Evolutionary conservation across 2,113 vertebrate species (phyloP).

Genomic region (Phainopepla nitens): DNA sequence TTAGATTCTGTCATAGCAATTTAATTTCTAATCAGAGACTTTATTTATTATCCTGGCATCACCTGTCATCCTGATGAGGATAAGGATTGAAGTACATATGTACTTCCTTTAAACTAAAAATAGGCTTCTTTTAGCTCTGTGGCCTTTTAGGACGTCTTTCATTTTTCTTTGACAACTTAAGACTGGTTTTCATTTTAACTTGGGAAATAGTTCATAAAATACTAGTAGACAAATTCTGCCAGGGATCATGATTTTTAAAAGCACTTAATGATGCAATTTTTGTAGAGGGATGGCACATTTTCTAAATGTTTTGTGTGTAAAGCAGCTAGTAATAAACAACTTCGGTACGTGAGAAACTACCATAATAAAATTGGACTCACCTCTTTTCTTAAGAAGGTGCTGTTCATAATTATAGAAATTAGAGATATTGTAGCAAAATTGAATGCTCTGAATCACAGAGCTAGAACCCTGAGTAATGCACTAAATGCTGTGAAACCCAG

Average conservation of each 20-base stretch:
- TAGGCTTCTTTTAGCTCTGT: background rate
- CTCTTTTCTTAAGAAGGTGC: background rate
- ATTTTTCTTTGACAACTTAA: background rate
- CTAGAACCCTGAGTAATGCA: background rate
- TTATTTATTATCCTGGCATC: constrained; percentile 12
- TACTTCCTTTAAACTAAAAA: background rate
- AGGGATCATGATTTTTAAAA: background rate
- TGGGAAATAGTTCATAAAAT: background rate
- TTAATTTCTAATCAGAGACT: background rate
- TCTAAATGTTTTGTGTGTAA: background rate
- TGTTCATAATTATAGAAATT: background rate
- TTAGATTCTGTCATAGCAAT: background rate
- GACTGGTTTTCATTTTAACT: background rate
- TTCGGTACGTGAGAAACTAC: background rate
- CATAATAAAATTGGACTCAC: background rate
- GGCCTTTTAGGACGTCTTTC: background rate
- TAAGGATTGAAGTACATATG: background rate
- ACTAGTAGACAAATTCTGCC: background rate
- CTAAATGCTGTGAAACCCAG: background rate
- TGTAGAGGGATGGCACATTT: background rate
- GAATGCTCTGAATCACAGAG: background rate
- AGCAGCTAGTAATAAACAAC: background rate
- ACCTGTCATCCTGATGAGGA: background rate
- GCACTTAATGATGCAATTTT: background rate
- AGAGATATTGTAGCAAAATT: background rate